phyloP scores from a whole-genome alignment of 2,888 invertebrate species.

The Caenorhabditis afra region DNA sequence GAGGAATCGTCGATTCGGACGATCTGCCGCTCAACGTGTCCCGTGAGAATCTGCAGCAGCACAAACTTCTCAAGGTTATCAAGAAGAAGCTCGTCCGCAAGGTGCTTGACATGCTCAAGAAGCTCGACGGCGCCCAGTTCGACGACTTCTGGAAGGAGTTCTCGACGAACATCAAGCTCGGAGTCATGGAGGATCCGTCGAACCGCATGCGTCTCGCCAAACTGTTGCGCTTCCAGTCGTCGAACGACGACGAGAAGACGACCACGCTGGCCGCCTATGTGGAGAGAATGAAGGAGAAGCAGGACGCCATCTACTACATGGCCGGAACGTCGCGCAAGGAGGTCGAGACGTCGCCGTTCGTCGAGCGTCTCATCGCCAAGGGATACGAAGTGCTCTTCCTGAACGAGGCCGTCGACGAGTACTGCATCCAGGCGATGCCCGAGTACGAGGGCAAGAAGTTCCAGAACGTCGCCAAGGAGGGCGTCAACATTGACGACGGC shows the following conservation, averaged over 20 bases:
- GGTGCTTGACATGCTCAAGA: constrained; percentile 88
- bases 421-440: constrained; percentile 94
- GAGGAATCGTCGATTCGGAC: constrained; percentile 98
- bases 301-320: constrained; percentile 95
- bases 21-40: constrained; percentile 98
- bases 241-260: constrained; percentile 84
- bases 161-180: constrained; percentile 96
- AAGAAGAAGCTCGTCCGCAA: constrained; percentile 98
- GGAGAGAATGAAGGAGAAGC: constrained; percentile 93
- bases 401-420: constrained; percentile 97
- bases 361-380: constrained; percentile 92
- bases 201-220: constrained; percentile 97
- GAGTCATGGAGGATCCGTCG: constrained; percentile 96
- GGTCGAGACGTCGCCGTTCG: constrained; percentile 92
- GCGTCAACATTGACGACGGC: constrained; percentile 78
- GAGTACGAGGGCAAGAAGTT: constrained; percentile 99
- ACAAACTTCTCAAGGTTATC: constrained; percentile 97
- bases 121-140: constrained; percentile 91
- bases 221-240: constrained; percentile 84
- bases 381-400: constrained; percentile 93
- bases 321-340: constrained; percentile 89
- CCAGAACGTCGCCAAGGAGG: constrained; percentile 99
- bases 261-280: constrained; percentile 92
- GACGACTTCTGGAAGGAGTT: constrained; percentile 98
- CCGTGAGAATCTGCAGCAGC: constrained; percentile 97